These are phyloP conservation scores for Sitodiplosis mosellana DNA, from an alignment of 1,140 invertebrate genomes.

Conservation along the genomic window DNA sequence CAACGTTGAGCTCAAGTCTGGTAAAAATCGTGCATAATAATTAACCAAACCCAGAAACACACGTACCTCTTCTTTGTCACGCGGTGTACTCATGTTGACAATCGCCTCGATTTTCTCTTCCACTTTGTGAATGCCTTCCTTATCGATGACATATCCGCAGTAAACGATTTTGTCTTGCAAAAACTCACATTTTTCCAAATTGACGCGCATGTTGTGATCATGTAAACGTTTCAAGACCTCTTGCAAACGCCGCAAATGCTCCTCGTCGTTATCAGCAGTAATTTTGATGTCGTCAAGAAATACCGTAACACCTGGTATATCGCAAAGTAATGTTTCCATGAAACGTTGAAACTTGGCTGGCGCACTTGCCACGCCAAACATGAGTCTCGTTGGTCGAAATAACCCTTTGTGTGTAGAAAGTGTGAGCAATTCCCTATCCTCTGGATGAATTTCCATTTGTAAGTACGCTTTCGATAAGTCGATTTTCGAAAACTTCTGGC, in stretches of 20 bases:
- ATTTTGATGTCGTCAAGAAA: slow-evolving; percentile 15
- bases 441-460: slow-evolving; percentile 8
- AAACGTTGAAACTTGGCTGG: slow-evolving; percentile 14
- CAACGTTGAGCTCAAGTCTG: slow-evolving; percentile 6
- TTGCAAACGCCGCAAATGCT: slow-evolving; percentile 6
- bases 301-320: slow-evolving; percentile 8
- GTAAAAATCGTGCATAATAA: slow-evolving; percentile 7
- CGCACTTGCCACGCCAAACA: slow-evolving; percentile 10
- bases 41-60: slow-evolving; percentile 10
- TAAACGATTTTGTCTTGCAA: slow-evolving; percentile 12
- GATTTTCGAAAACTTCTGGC: slow-evolving; percentile 10
- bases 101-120: slow-evolving; percentile 8
- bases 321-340: slow-evolving; percentile 12
- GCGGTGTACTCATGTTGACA: slow-evolving; percentile 7
- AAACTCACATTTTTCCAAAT: slow-evolving; percentile 9
- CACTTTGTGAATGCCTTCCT: slow-evolving; percentile 8
- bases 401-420: slow-evolving; percentile 10
- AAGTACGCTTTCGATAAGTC: slow-evolving; percentile 11
- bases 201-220: slow-evolving; percentile 10
- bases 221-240: slow-evolving; percentile 7
- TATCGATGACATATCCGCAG: slow-evolving; percentile 14
- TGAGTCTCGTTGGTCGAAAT: slow-evolving; percentile 8
- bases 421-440: slow-evolving; percentile 7
- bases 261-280: slow-evolving; percentile 3
- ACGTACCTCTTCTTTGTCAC: slow-evolving; percentile 8